A percentile compares a stretch with the other conserved stretches of the same genome.
Conservation (phyloP, 35 echinoderm and acorn worm genomes). For the Apostichopus parvimensis region DNA sequence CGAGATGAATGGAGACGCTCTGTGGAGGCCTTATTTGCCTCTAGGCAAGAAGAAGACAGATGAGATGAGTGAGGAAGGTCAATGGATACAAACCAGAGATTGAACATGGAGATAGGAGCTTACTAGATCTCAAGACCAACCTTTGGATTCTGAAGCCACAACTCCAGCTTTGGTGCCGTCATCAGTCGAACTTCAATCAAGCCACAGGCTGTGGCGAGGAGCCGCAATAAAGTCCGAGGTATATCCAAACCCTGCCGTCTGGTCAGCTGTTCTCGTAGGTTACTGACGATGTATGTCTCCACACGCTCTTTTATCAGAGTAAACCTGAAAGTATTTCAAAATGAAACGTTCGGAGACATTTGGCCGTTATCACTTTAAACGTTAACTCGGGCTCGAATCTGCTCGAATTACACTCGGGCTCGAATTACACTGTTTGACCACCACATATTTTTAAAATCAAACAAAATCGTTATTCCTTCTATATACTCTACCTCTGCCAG, state of each 20-base stretch:
- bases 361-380: no score
- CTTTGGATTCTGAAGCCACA: conserved; percentile 99
- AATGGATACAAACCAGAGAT: no score
- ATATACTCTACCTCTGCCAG: no score
- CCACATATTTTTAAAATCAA: no score
- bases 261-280: conserved; percentile 80
- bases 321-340: conserved; percentile 61
- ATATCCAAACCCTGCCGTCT: conserved; percentile 91
- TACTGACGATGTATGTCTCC: conserved; percentile 72
- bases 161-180: conserved; percentile 69
- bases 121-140: conserved; percentile 15
- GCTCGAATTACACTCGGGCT: no score
- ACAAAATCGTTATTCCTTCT: no score
- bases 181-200: conserved; percentile 83
- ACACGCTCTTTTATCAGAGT: conserved; percentile 79
- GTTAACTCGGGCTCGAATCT: no score
- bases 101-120: neutral
- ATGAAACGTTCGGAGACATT: neutral
- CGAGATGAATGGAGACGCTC: no score
- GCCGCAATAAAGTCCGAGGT: conserved; percentile 74
- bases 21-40: no score
- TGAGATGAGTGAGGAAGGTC: no score
- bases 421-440: no score
- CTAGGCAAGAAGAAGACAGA: no score
- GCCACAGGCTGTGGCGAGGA: conserved; percentile 77